Evolutionary conservation across 2,888 invertebrate species (phyloP).

Genomic region (Hypomecis punctinalis): DNA sequence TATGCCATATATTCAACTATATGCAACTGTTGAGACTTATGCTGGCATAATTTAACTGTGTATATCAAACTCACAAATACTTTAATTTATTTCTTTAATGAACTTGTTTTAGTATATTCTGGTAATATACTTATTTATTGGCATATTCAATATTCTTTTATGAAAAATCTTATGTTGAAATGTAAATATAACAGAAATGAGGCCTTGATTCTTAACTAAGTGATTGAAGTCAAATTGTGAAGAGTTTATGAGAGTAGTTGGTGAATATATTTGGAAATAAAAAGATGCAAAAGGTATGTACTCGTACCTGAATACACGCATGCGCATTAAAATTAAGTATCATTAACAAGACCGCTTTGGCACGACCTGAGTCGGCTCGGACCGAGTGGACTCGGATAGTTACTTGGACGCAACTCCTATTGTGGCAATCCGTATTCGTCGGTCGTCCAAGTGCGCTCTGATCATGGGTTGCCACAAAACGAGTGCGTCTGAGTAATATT

Average conservation of each 20-base stretch:
- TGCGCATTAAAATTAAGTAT: neutral
- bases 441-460: too few relatives aligned
- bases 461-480: too few relatives aligned
- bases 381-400: too few relatives aligned
- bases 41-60: conserved; percentile 10
- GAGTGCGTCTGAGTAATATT: too few relatives aligned
- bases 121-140: conserved; percentile 13
- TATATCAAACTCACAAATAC: conserved; percentile 5
- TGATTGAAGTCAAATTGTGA: conserved; percentile 31
- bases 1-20: conserved; percentile 15
- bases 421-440: too few relatives aligned
- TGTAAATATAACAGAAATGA: conserved; percentile 52
- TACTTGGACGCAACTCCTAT: too few relatives aligned
- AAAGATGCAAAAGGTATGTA: neutral
- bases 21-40: conserved; percentile 11
- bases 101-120: conserved; percentile 7
- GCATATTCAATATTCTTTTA: conserved; percentile 9
- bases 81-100: conserved; percentile 2
- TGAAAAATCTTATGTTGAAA: conserved; percentile 15
- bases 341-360: too few relatives aligned
- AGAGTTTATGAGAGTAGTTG: conserved; percentile 13
- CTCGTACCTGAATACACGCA: neutral
- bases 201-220: conserved; percentile 46
- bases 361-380: too few relatives aligned
- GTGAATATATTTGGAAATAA: conserved; percentile 21